phyloP scores from a whole-genome alignment of 2,113 vertebrate species.

The Antigone vipio region DNA sequence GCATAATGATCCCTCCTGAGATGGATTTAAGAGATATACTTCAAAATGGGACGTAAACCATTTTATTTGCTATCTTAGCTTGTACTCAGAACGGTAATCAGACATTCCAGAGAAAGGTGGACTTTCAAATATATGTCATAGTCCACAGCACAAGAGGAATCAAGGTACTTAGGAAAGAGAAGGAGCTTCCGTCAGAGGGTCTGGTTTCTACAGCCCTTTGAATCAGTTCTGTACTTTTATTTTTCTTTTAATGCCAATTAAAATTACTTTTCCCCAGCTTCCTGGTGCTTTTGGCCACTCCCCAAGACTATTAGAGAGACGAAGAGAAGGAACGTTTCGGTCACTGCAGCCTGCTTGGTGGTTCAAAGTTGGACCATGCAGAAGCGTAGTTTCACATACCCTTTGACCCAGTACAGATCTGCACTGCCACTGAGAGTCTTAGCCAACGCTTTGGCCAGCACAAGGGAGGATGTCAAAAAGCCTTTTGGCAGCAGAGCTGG shows the following conservation, averaged over 20 bases:
- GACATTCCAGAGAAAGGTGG: neutral
- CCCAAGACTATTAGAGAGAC: neutral
- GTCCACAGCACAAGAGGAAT: neutral
- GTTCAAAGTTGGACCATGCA: neutral
- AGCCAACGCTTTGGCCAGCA: neutral
- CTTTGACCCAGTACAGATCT: neutral
- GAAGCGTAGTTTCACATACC: neutral
- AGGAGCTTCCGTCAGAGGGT: neutral
- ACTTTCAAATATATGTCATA: neutral
- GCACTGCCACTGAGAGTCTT: neutral
- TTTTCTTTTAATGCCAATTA: neutral
- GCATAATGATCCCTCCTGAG: neutral
- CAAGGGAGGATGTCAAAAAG: neutral
- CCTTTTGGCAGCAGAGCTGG: neutral
- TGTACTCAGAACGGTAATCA: neutral
- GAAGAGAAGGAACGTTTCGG: neutral
- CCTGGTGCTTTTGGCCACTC: neutral
- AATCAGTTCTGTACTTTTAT: neutral
- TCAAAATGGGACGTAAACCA: fast-evolving
- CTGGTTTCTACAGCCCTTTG: neutral
- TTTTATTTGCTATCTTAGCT: neutral
- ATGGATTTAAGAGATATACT: neutral
- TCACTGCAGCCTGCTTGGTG: neutral
- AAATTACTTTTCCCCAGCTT: neutral
- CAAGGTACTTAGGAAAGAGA: neutral